Evolutionary conservation across 1,140 invertebrate genomes (phyloP).

Genomic region (Drosophila nigrodunni): DNA sequence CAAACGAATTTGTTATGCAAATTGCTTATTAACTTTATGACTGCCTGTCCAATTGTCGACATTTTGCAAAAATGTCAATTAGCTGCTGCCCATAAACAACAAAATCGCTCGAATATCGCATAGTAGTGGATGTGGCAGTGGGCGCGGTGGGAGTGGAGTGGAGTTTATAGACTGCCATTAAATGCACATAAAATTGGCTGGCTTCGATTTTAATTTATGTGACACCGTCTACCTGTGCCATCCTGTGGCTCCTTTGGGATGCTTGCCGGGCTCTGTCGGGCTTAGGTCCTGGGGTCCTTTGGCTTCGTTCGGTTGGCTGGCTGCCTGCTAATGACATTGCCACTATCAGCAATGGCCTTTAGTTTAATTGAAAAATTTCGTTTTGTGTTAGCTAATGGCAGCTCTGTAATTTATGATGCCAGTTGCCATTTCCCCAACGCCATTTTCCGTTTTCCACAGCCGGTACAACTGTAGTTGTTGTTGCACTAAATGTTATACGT

Average conservation of each 20-base stretch:
- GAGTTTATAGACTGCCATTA: conserved; percentile 49
- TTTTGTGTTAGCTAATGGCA: conserved; percentile 74
- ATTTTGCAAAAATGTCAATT: conserved; percentile 74
- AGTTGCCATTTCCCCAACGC: conserved; percentile 14
- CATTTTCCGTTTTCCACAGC: neutral
- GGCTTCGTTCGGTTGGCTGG: too few relatives aligned
- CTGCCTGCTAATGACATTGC: conserved; percentile 73
- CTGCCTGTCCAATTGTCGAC: conserved; percentile 57
- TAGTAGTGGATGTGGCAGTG: neutral
- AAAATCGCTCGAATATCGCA: conserved; percentile 31
- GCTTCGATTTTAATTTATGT: conserved; percentile 78
- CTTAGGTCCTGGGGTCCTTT: too few relatives aligned
- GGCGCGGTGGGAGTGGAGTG: too few relatives aligned
- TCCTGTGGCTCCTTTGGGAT: conserved; percentile 11
- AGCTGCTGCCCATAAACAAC: conserved; percentile 38
- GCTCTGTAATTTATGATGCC: conserved; percentile 65
- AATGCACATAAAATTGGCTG: conserved; percentile 63
- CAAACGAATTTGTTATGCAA: conserved; percentile 78
- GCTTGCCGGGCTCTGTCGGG: neutral
- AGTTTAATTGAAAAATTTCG: conserved; percentile 80
- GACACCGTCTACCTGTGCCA: conserved; percentile 14
- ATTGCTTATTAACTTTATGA: conserved; percentile 83
- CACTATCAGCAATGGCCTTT: conserved; percentile 69
- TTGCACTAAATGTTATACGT: neutral
- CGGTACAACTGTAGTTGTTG: conserved; percentile 1